Percentiles rank a stretch among this genome's conserved stretches.
Conservation (phyloP, 2,797 vertebrate genomes). For the Hippopotamyrus pictus region DNA sequence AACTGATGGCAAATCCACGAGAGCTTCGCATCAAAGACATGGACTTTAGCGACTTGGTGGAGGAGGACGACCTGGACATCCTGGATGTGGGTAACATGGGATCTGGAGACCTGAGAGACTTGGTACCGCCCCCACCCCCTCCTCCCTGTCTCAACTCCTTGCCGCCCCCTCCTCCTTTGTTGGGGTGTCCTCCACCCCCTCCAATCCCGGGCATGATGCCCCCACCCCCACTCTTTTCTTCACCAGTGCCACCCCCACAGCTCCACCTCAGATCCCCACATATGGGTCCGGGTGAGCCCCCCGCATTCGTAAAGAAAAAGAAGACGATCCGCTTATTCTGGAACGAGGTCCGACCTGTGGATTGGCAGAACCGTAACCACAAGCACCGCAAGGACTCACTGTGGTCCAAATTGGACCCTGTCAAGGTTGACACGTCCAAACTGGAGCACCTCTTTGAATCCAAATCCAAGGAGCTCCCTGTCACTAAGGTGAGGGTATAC, state of each 20-base stretch:
- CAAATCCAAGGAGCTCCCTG: conserved; percentile 93
- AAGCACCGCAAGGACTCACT: conserved; percentile 84
- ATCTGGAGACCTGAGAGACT: conserved; percentile 67
- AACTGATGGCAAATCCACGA: conserved; percentile 84
- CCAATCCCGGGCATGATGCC: conserved; percentile 68
- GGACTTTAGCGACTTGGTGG: conserved; percentile 92
- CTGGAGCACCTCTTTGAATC: conserved; percentile 97
- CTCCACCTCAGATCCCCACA: conserved; percentile 73
- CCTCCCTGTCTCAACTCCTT: conserved; percentile 63
- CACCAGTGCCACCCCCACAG: conserved; percentile 45
- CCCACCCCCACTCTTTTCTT: conserved; percentile 68
- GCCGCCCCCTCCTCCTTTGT: conserved; percentile 77
- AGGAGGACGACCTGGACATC: conserved; percentile 86
- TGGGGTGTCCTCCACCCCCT: conserved; percentile 77
- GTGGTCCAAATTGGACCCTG: conserved; percentile 91
- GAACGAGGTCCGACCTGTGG: conserved; percentile 88
- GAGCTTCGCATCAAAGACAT: conserved; percentile 95
- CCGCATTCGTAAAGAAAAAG: conserved; percentile 91
- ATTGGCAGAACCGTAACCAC: conserved; percentile 84
- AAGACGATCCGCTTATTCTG: conserved; percentile 98
- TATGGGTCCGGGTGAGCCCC: conserved; percentile 72
- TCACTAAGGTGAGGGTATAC: conserved; percentile 77
- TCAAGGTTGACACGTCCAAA: conserved; percentile 91
- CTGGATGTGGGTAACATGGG: conserved; percentile 71
- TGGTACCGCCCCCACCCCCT: conserved; percentile 73